Conservation (phyloP, 2,113 vertebrate genomes). For the Bubo scandiacus region DNA sequence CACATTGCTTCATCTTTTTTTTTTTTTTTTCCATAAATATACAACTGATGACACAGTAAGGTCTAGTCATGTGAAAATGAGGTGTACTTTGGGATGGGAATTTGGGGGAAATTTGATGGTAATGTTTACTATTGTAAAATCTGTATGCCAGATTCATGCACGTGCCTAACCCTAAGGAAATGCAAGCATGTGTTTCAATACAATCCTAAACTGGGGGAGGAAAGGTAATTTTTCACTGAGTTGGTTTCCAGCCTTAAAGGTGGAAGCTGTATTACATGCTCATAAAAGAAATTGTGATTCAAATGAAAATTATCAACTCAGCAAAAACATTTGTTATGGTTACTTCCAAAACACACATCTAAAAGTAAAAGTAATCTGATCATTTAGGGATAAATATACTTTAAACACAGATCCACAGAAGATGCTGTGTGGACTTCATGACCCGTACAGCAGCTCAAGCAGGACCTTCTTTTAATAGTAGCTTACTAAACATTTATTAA, state of each 20-base stretch:
- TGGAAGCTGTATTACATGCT: neutral
- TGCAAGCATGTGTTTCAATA: neutral
- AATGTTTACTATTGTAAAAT: neutral
- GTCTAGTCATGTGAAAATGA: neutral
- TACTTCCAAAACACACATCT: neutral
- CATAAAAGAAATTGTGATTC: neutral
- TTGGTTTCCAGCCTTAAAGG: neutral
- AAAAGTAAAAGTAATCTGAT: neutral
- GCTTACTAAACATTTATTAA: neutral
- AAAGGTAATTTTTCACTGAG: neutral
- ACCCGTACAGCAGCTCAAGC: neutral
- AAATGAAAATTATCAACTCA: neutral
- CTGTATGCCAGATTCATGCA: neutral
- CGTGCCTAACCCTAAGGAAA: neutral
- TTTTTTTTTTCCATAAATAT: neutral
- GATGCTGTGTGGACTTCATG: neutral
- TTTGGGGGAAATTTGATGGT: neutral
- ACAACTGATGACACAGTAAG: neutral
- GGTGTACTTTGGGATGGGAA: neutral
- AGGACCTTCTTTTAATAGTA: neutral
- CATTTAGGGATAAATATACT: neutral
- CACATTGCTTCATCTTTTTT: neutral
- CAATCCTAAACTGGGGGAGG: neutral
- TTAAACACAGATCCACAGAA: neutral
- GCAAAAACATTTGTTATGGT: neutral